Percentiles rank a stretch among this genome's conserved stretches.
Evolutionary conservation across 2,888 invertebrate species (phyloP).

Genomic region (Oxyteleia sp.): DNA sequence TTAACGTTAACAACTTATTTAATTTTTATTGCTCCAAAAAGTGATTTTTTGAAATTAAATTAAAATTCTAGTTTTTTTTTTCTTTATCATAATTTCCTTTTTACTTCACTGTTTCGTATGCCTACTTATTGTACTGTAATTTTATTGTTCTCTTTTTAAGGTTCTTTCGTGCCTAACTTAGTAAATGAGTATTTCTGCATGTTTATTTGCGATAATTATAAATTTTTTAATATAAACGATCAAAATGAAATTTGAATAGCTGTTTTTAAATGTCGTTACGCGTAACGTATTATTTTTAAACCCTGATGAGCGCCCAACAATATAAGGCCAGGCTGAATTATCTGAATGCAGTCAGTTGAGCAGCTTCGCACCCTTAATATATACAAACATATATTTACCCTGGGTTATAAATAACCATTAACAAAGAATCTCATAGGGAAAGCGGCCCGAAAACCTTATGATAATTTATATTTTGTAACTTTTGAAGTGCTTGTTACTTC

Average conservation of each 20-base stretch:
- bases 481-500: constrained; percentile 63
- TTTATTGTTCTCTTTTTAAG: too few species aligned
- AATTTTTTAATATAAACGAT: too few species aligned
- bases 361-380: constrained; percentile 68
- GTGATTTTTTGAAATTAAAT: too few species aligned
- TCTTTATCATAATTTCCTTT: too few species aligned
- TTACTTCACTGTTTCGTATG: too few species aligned
- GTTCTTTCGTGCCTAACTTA: too few species aligned
- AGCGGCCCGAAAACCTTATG: constrained; percentile 44
- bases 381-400: constrained; percentile 68
- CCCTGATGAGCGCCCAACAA: constrained; percentile 35
- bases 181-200: too few species aligned
- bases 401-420: constrained; percentile 68
- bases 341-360: constrained; percentile 62
- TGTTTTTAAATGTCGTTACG: constrained; percentile 37
- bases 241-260: neutral
- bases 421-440: constrained; percentile 56
- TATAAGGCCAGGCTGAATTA: constrained; percentile 44
- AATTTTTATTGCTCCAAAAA: too few species aligned
- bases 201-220: too few species aligned
- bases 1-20: too few species aligned
- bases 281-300: constrained; percentile 62
- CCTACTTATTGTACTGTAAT: too few species aligned
- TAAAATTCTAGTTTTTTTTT: too few species aligned
- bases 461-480: constrained; percentile 61